A percentile compares a stretch with the other conserved stretches of the same genome.
Conservation (phyloP, 2,888 invertebrate species). For the Plutella xylostella region DNA sequence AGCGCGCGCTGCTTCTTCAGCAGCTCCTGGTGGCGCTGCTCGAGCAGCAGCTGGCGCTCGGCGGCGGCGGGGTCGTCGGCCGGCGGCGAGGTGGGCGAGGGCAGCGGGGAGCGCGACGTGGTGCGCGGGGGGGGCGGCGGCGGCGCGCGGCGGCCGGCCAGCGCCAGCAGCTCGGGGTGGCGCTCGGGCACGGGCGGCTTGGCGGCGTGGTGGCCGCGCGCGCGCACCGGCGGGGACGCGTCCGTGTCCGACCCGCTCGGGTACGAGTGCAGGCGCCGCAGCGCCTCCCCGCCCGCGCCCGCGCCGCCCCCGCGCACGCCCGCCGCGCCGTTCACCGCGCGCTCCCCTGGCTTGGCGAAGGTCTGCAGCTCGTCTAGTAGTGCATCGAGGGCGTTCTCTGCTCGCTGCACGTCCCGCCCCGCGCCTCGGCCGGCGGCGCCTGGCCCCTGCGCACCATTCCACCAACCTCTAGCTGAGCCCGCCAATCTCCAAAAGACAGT, state of each 20-base stretch:
- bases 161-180: conserved; percentile 80
- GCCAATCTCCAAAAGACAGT: conserved; percentile 35
- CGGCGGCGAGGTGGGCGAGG: conserved; percentile 83
- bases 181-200: conserved; percentile 88
- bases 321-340: conserved; percentile 25
- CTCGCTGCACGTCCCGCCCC: conserved; percentile 63
- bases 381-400: conserved; percentile 98
- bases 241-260: conserved; percentile 89
- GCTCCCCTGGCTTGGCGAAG: conserved; percentile 77
- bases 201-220: conserved; percentile 65
- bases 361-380: conserved; percentile 94
- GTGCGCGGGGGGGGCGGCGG: conserved; percentile 95
- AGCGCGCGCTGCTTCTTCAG: conserved; percentile 88
- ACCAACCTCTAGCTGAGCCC: conserved; percentile 48
- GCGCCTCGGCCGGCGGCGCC: conserved; percentile 42
- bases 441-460: conserved; percentile 54
- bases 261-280: conserved; percentile 85
- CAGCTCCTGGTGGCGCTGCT: conserved; percentile 89
- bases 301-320: conserved; percentile 62
- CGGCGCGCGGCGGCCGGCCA: conserved; percentile 78
- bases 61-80: conserved; percentile 70
- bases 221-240: conserved; percentile 79
- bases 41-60: conserved; percentile 79
- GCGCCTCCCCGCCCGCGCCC: conserved; percentile 73
- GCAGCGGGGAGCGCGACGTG: conserved; percentile 87